Conservation (phyloP, 2,797 vertebrate genomes). For the Chelonia mydas region DNA sequence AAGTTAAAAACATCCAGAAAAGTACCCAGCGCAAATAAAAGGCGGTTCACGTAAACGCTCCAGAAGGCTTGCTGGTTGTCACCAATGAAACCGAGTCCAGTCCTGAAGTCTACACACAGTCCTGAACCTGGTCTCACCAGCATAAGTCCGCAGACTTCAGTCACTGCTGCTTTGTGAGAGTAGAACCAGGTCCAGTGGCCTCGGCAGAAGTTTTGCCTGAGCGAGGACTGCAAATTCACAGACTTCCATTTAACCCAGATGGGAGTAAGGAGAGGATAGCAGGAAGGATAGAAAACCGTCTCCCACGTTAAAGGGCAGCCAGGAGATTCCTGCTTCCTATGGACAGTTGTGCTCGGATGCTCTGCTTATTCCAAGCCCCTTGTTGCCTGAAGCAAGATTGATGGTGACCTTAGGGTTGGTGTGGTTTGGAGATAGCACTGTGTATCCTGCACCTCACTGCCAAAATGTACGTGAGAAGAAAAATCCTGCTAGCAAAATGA, state of each 20-base stretch:
- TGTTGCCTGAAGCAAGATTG: conserved; percentile 72
- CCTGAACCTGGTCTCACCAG: not conserved
- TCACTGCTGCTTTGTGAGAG: conserved; percentile 13
- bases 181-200: conserved; percentile 30
- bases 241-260: conserved; percentile 66
- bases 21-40: not conserved
- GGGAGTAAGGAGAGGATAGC: conserved; percentile 43
- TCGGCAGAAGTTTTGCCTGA: conserved; percentile 53
- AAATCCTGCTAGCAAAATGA: conserved; percentile 59
- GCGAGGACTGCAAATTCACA: conserved; percentile 45
- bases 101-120: not conserved
- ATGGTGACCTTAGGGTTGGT: conserved; percentile 64
- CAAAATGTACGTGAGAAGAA: conserved; percentile 61
- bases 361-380: conserved; percentile 59
- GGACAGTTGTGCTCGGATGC: conserved; percentile 71
- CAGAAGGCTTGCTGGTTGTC: not conserved
- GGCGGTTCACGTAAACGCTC: not conserved
- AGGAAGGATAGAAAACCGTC: conserved; percentile 54
- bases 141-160: not conserved
- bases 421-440: conserved; percentile 69
- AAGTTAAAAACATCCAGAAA: not conserved
- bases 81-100: not conserved
- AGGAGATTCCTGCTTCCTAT: conserved; percentile 56
- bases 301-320: conserved; percentile 52
- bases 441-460: conserved; percentile 66